These are phyloP conservation scores for Hemichromis elongatus DNA, from an alignment of 2,113 vertebrate genomes.

Conservation along the genomic window DNA sequence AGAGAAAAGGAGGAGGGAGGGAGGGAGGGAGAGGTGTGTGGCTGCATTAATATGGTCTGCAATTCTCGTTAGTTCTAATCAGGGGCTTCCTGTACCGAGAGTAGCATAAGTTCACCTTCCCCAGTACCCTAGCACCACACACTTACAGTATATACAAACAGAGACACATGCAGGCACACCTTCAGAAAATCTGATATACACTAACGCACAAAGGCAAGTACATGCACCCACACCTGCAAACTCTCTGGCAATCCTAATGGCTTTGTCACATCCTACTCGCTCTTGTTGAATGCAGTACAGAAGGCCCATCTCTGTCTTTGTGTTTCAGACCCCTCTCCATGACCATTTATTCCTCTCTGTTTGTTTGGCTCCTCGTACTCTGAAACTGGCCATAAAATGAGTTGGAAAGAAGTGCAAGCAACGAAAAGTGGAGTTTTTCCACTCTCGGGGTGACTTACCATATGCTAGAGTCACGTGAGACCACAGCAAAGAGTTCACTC, in stretches of 20 bases:
- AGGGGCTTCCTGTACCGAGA: conserved; percentile 76
- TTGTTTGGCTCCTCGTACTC: conserved; percentile 47
- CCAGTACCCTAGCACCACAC: conserved; percentile 41
- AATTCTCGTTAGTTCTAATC: conserved; percentile 79
- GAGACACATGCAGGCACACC: conserved; percentile 23
- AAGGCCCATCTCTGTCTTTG: not conserved
- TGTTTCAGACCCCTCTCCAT: conserved; percentile 22
- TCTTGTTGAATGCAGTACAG: not conserved
- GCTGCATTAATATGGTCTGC: conserved; percentile 80
- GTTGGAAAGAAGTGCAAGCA: conserved; percentile 52
- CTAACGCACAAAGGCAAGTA: not conserved
- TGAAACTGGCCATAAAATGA: conserved; percentile 59
- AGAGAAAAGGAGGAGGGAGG: conserved; percentile 22
- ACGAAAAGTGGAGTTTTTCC: conserved; percentile 64
- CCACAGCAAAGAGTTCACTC: conserved; percentile 22
- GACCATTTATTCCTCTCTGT: conserved; percentile 40
- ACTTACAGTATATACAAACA: conserved; percentile 34
- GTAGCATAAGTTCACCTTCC: conserved; percentile 72
- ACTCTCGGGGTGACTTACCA: conserved; percentile 56
- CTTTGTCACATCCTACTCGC: conserved; percentile 24
- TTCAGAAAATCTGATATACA: conserved; percentile 28
- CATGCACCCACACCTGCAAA: conserved; percentile 2
- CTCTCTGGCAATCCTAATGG: not conserved
- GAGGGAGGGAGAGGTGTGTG: conserved; percentile 68
- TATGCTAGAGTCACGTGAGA: conserved; percentile 61